Conservation (phyloP, 2,888 invertebrate genomes). For the Octodonta nipae region DNA sequence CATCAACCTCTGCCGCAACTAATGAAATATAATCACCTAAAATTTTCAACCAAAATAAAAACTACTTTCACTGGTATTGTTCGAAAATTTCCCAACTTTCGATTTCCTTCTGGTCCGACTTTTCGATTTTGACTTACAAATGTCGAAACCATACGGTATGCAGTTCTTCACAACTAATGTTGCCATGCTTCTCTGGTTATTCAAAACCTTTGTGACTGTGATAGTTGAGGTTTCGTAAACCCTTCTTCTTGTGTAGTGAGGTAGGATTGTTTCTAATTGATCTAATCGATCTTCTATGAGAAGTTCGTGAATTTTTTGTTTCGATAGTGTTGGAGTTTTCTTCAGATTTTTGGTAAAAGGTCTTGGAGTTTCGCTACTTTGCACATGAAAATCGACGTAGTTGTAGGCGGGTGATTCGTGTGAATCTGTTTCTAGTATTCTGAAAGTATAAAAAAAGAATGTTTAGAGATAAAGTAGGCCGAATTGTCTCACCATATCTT, state of each 20-base stretch:
- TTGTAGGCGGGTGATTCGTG: no score
- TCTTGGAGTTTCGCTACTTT: slow-evolving; percentile 19
- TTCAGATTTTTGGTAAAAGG: slow-evolving; percentile 11
- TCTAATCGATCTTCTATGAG: slow-evolving; percentile 33
- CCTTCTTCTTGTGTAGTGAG: slow-evolving; percentile 30
- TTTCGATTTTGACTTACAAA: slow-evolving; percentile 22
- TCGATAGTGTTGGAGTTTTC: slow-evolving; percentile 22
- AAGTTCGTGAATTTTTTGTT: slow-evolving; percentile 22
- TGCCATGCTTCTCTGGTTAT: slow-evolving; percentile 26
- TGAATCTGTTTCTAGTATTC: no score
- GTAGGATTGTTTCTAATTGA: slow-evolving; percentile 31
- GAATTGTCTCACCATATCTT: no score
- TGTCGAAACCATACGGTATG: slow-evolving; percentile 28
- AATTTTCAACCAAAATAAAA: no score
- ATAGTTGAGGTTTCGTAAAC: slow-evolving; percentile 30
- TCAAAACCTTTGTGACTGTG: slow-evolving; percentile 30
- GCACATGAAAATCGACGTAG: slow-evolving; percentile 5
- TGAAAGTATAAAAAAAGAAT: no score
- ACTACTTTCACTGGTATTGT: no score
- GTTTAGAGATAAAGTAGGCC: no score
- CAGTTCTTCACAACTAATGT: slow-evolving; percentile 33
- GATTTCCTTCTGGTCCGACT: slow-evolving; percentile 21
- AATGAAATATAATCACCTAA: no score
- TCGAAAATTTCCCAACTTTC: slow-evolving; percentile 17
- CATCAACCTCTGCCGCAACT: no score